Evolutionary conservation across 2,888 invertebrate species (phyloP).

Genomic region (Eueremaeus valkanovi): DNA sequence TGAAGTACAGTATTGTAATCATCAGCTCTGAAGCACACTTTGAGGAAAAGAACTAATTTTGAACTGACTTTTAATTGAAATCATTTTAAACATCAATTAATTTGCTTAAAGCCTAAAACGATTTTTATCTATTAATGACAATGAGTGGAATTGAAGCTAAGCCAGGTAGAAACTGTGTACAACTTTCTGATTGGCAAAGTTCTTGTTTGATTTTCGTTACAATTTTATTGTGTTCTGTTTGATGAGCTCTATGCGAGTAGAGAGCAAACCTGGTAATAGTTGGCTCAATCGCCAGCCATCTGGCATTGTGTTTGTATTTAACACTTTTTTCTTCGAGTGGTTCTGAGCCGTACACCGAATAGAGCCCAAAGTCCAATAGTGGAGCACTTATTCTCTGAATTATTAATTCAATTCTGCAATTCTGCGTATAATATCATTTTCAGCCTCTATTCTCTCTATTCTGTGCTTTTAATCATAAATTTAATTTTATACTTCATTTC

Average conservation of each 20-base stretch:
- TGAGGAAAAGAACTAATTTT: not conserved
- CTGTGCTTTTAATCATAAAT: constrained; percentile 14
- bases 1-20: not conserved
- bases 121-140: not conserved
- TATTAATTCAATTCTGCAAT: not conserved
- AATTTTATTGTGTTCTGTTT: not conserved
- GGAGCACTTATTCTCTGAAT: not conserved
- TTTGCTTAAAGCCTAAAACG: not conserved
- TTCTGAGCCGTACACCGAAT: not conserved
- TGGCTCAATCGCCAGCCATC: constrained; percentile 10
- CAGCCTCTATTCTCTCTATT: not conserved
- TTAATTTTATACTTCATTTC: constrained; percentile 7
- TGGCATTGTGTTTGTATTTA: constrained; percentile 27
- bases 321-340: constrained; percentile 33
- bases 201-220: not conserved
- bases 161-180: not conserved
- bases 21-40: not conserved
- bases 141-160: not conserved
- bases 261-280: not conserved
- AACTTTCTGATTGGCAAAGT: not conserved
- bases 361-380: constrained; percentile 3
- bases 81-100: not conserved
- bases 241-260: not conserved
- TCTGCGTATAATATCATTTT: not conserved
- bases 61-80: not conserved